Evolutionary conservation across 2,888 invertebrate species (phyloP).

Genomic region (Conistra vaccinii): DNA sequence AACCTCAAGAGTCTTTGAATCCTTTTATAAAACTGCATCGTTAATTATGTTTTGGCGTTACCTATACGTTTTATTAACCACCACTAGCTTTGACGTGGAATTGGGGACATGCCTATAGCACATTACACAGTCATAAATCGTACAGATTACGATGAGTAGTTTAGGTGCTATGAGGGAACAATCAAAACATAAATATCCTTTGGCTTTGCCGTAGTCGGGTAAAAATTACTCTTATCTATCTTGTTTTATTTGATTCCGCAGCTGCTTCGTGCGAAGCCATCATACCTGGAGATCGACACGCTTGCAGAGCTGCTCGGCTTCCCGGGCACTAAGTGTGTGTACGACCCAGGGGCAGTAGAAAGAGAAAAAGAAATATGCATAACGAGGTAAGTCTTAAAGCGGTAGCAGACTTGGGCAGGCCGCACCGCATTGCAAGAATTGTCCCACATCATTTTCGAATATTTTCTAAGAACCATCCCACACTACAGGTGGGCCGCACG

Average conservation of each 20-base stretch:
- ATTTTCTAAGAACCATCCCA: neutral
- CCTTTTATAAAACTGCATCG: too few relatives aligned
- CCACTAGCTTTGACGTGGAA: neutral
- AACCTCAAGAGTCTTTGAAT: too few relatives aligned
- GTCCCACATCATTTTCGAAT: neutral
- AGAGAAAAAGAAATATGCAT: constrained; percentile 68
- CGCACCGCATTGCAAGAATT: neutral
- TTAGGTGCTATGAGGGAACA: neutral
- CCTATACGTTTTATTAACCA: too few relatives aligned
- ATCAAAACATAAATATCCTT: neutral
- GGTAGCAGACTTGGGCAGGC: neutral
- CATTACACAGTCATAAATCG: neutral
- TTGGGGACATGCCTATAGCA: neutral
- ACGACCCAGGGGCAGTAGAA: constrained; percentile 62
- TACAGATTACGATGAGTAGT: neutral
- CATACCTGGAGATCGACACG: constrained; percentile 82
- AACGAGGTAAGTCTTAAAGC: constrained; percentile 67
- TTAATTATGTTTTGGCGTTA: too few relatives aligned
- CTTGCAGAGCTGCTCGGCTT: constrained; percentile 84
- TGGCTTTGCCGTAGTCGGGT: neutral
- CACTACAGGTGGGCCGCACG: neutral
- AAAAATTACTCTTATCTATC: neutral
- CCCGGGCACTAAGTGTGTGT: constrained; percentile 77
- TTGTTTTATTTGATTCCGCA: constrained; percentile 48
- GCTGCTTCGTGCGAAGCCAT: constrained; percentile 82